Percentiles rank a stretch among this genome's conserved stretches.
phyloP scores from a whole-genome alignment of 2,888 invertebrate genomes.

The Pandemis heparana region DNA sequence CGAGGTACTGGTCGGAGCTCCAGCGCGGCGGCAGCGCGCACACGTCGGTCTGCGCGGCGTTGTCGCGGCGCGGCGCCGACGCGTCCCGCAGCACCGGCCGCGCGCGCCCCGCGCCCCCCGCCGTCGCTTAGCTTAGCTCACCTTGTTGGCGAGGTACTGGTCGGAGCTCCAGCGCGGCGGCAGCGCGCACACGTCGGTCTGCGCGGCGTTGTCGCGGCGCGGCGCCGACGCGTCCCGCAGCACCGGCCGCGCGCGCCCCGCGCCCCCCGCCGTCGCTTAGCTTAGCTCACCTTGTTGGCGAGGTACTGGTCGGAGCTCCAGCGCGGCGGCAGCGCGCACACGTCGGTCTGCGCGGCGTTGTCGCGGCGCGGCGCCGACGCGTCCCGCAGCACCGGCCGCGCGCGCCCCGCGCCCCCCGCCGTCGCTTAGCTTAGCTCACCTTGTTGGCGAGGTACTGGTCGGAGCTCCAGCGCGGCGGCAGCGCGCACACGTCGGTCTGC shows the following conservation, averaged over 20 bases:
- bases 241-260: conserved; percentile 61
- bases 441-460: conserved; percentile 89
- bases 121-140: conserved; percentile 45
- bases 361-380: conserved; percentile 66
- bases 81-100: conserved; percentile 66
- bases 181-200: conserved; percentile 91
- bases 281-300: conserved; percentile 64
- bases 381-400: conserved; percentile 65
- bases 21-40: conserved; percentile 91
- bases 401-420: conserved; percentile 52
- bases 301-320: conserved; percentile 93
- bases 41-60: conserved; percentile 90
- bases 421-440: conserved; percentile 46
- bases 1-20: conserved; percentile 91
- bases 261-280: conserved; percentile 51
- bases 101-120: conserved; percentile 51
- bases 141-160: conserved; percentile 87
- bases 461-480: conserved; percentile 91
- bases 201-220: conserved; percentile 83
- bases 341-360: conserved; percentile 89
- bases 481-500: conserved; percentile 91
- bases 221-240: conserved; percentile 59
- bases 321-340: conserved; percentile 90
- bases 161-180: conserved; percentile 92
- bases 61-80: conserved; percentile 67